These are phyloP conservation scores for Charaxes varanes DNA, from an alignment of 1,140 invertebrate genomes.

Conservation along the genomic window DNA sequence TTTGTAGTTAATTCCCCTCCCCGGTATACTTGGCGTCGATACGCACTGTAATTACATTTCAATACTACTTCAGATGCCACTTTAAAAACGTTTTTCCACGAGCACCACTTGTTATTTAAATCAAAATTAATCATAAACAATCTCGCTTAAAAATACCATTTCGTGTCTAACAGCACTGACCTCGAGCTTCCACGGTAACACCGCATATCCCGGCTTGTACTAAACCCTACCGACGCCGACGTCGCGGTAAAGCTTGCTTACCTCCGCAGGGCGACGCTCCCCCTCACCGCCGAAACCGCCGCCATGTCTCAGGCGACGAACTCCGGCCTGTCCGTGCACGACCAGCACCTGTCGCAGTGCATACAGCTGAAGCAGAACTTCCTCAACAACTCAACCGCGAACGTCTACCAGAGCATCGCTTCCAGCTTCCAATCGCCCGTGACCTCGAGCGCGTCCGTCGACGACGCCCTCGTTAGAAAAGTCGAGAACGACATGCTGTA, in stretches of 20 bases:
- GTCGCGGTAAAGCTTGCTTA: slow-evolving; percentile 3
- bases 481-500: slow-evolving; percentile 57
- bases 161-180: slow-evolving; percentile 57
- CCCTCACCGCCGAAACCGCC: slow-evolving; percentile 78
- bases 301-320: slow-evolving; percentile 72
- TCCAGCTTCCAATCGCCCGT: slow-evolving; percentile 50
- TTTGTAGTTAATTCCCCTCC: no score
- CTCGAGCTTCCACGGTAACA: slow-evolving; percentile 39
- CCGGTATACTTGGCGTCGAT: no score
- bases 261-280: slow-evolving; percentile 81
- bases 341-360: slow-evolving; percentile 75
- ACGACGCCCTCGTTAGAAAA: slow-evolving; percentile 53
- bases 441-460: slow-evolving; percentile 48
- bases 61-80: slow-evolving; percentile 5
- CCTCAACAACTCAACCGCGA: slow-evolving; percentile 57
- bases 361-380: slow-evolving; percentile 70
- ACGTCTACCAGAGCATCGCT: slow-evolving; percentile 56
- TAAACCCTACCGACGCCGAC: slow-evolving; percentile 13
- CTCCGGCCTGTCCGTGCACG: slow-evolving; percentile 60
- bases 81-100: slow-evolving; percentile 21
- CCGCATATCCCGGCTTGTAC: slow-evolving; percentile 31
- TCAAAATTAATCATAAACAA: slow-evolving; percentile 22
- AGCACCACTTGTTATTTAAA: slow-evolving; percentile 65
- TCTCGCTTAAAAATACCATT: slow-evolving; percentile 22
- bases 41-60: no score